Conservation (phyloP, 2,797 vertebrate species). For the Enteromius afrohamiltoni region DNA sequence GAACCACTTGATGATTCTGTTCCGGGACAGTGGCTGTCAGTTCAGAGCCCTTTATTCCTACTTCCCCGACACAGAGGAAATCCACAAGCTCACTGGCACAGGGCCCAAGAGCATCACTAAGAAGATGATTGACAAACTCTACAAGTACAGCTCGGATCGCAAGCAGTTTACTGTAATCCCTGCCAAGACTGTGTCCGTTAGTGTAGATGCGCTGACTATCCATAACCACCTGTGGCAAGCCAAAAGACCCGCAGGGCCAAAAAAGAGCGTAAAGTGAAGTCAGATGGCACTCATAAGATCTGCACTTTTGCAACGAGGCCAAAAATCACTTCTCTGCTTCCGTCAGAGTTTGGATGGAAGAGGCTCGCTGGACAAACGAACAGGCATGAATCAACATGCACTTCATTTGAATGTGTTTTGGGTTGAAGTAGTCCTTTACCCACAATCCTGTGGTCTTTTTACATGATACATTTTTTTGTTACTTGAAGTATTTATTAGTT, state of each 20-base stretch:
- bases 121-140: slow-evolving; percentile 98
- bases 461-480: slow-evolving; percentile 58
- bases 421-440: slow-evolving; percentile 60
- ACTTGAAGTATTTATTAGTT: slow-evolving; percentile 87
- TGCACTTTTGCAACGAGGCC: slow-evolving; percentile 21
- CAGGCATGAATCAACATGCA: slow-evolving; percentile 45
- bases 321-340: slow-evolving; percentile 36
- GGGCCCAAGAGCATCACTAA: slow-evolving; percentile 94
- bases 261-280: slow-evolving; percentile 94
- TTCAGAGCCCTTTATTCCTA: slow-evolving; percentile 95
- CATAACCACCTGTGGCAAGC: slow-evolving; percentile 97
- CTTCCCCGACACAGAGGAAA: slow-evolving; percentile 93
- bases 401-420: slow-evolving; percentile 60
- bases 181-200: slow-evolving; percentile 96
- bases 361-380: slow-evolving; percentile 57
- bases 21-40: slow-evolving; percentile 95
- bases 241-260: slow-evolving; percentile 88
- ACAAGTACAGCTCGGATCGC: slow-evolving; percentile 97
- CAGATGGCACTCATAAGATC: slow-evolving; percentile 56
- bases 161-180: slow-evolving; percentile 97
- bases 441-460: slow-evolving; percentile 48
- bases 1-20: slow-evolving; percentile 97
- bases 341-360: slow-evolving; percentile 62
- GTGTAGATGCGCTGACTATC: slow-evolving; percentile 95
- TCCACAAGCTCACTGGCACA: slow-evolving; percentile 91